Base-by-base conservation (phyloP, 2,797 vertebrate genomes). In the Paedocypris micromegethes region DNA sequence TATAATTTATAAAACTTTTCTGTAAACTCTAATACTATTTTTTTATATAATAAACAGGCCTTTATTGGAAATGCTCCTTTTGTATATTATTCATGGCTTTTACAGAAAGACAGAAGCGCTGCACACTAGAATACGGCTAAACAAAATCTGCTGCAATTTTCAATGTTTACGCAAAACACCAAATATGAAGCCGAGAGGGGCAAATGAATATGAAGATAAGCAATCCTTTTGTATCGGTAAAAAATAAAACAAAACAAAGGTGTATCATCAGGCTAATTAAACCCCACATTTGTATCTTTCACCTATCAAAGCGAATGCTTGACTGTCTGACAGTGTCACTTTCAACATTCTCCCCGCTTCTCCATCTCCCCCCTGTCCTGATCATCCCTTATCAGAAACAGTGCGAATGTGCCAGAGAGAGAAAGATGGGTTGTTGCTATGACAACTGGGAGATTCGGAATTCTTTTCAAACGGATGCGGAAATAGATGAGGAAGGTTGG, bases 401-500 rank as follows among this genome's bases (percentile, higher is more conserved):
- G 47, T 55, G 70, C 60, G 73, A 60, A 76, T 65, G 67, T 53
- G 46, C 66, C 52, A 1, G 23, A 23, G 23, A 23, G n/a, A 59
- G 64, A 51, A 66, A 73, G 72, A 67, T 38, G 46, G 58, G 63
- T 50, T 47, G 78, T 81, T 79, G 68, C 76, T 64, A 76, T 72
- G 70, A 74, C 77, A 75, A 81, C 78, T 56, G n/a, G 23, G 48
- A 75, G 61, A 72, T 68, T 69, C 64, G 48, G 55, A 23, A 60
- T 49, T 60, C 53, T 53, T 39, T 47, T 23, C 58, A 42, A 47
- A 58, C 5, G 9, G 67, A 73, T 47, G 47, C 45, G 41, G 59
- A 75, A 66, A 60, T 64, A 39, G 60, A 60, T 54, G 58, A 71
- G 41, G 5, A 23, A 55, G 52, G 54, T 39, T 4, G 23, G 39